Base-by-base conservation (phyloP, 2,113 vertebrate species). In the Chascanopsetta lugubris region DNA sequence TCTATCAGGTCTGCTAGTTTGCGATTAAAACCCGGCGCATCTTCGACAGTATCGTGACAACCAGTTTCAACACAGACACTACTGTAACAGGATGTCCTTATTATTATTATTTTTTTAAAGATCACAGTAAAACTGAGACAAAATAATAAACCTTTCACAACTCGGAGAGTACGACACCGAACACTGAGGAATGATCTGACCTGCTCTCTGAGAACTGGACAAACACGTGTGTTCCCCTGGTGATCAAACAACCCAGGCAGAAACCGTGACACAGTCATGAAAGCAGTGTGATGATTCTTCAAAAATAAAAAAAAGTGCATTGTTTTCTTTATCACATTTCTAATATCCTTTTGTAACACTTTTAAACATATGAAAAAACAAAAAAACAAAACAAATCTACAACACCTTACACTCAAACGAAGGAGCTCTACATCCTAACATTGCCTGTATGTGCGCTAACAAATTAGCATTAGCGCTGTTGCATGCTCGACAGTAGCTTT, bases 81-180 rank as follows among this genome's bases (percentile, higher is more conserved):
- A 51, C 54, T 53, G 66, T 70, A 62, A n/a, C n/a, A n/a, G n/a
- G n/a, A n/a, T n/a, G n/a, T n/a, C n/a, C n/a, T n/a, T n/a, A n/a
- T n/a, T n/a, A n/a, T n/a, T n/a, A n/a, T n/a, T n/a, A n/a, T n/a
- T n/a, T n/a, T n/a, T n/a, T n/a, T n/a, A n/a, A n/a, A n/a, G n/a
- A n/a, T 77, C 69, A 83, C 73, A 74, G 61, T 65, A 81, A 59
- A 78, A 86, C 69, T 57, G 17, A 61, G n/a, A n/a, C n/a, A 51
- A 75, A 46, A 58, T 4, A 29, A 50, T 20, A 22, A 36, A 69
- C 25, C 20, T 71, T 73, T 72, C 56, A 66, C 60, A 67, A 69
- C 56, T 43, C 26, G 51, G 56, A 56, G 25, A 69, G 13, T 58
- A 80, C 72, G n/a, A 36, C 40, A 75, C n/a, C n/a, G n/a, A n/a